Evolutionary conservation across 2,113 vertebrate genomes (phyloP), one percentile per base, ranked within the genome.

Genomic region (Sardina pilchardus): DNA sequence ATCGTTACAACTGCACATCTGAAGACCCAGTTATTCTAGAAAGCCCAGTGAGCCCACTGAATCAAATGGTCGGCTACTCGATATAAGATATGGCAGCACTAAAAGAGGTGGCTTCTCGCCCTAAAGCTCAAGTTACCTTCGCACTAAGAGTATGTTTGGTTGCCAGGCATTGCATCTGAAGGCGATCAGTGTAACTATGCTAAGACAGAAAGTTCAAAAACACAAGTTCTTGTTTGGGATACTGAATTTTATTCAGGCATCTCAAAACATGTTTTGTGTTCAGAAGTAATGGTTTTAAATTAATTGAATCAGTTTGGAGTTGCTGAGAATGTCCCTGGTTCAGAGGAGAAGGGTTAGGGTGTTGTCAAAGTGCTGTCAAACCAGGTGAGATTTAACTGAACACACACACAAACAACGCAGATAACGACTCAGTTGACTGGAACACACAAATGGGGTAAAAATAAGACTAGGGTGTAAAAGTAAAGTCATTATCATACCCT

Each of bases 231-330:
- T 19, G 44, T 85, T 43, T 90, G 90, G 10, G 90, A 94, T 88
- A 91, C 93, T 92, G 93, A 94, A 93, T 92, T 95, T 95, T 95
- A 95, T 95, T 95, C 93, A 93, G 91, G 89, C 88, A 93, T 93
- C 93, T 88, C 88, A 88, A 89, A 86, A 93, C 85, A 91, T 90
- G 88, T 90, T 87, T 91, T 89, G 26, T 92, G 92, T 89, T 91
- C 91, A 92, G 50, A 83, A 91, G 90, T 93, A 90, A 91, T 84
- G 86, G 78, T 91, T 91, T 93, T 91, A 92, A 92, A 92, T 88
- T 36, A 93, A 91, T 86, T 87, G 81, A 47, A 84, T 84, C 85
- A 85, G 59, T n/a, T 45, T 34, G 90, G 50, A 83, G 80, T 59
- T 43, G 44, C 50, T 85, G 87, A 85, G 75, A 89, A 63, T 87